Conservation (phyloP, 2,113 vertebrate genomes). For the Kryptolebias marmoratus region DNA sequence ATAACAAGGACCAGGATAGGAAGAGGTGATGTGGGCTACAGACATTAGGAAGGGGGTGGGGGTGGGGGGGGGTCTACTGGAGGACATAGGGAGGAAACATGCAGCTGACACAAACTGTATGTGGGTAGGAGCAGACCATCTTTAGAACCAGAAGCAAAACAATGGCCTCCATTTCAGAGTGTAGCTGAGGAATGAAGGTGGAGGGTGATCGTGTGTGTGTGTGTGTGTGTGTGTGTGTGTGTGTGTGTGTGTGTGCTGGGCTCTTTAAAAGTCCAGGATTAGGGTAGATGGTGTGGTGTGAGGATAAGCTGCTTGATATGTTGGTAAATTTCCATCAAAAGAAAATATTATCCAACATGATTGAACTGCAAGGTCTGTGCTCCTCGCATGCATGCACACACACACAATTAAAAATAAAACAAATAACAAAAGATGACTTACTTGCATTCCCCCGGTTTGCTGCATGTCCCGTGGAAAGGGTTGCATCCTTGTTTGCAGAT, state of each 20-base stretch:
- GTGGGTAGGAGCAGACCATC: constrained; percentile 34
- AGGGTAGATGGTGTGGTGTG: no score
- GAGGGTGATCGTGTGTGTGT: neutral
- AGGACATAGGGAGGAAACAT: constrained; percentile 54
- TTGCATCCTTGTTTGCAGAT: constrained; percentile 95
- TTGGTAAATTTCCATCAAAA: no score
- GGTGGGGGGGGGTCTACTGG: constrained; percentile 7
- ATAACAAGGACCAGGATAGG: constrained; percentile 68
- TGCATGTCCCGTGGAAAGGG: constrained; percentile 86
- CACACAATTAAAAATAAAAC: neutral
- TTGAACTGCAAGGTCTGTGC: no score
- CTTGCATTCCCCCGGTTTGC: constrained; percentile 90
- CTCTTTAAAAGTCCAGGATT: no score
- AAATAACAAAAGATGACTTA: constrained; percentile 73
- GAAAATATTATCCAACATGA: no score
- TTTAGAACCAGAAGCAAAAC: constrained; percentile 78
- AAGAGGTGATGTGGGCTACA: constrained; percentile 66
- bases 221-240: no score
- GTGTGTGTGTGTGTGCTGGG: no score
- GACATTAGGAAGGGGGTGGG: constrained; percentile 56
- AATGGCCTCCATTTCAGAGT: constrained; percentile 58
- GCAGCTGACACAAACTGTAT: neutral
- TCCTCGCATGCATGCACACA: neutral
- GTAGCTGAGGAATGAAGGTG: constrained; percentile 40
- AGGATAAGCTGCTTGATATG: no score